Percentiles rank a stretch among this genome's conserved stretches.
These are phyloP conservation scores for Nomada goodeniana DNA, from an alignment of 2,888 invertebrate species.

Conservation along the genomic window DNA sequence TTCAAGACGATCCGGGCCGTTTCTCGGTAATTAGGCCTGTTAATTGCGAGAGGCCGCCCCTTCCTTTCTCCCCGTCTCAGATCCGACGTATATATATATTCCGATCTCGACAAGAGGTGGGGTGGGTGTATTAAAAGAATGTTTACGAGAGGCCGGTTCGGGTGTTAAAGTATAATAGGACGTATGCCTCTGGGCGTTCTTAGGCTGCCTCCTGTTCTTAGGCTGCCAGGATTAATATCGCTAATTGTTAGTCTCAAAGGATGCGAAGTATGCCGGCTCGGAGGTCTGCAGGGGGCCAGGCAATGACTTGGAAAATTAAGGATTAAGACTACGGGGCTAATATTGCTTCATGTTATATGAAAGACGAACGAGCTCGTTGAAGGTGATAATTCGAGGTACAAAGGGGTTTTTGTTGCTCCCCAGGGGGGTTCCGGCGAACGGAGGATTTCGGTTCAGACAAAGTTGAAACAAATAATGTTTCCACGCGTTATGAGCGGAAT, in stretches of 20 bases:
- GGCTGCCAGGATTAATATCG: conserved; percentile 78
- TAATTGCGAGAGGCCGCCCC: conserved; percentile 74
- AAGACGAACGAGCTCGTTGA: conserved; percentile 29
- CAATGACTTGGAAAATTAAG: conserved; percentile 78
- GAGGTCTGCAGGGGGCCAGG: conserved; percentile 52
- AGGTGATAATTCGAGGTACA: conserved; percentile 43
- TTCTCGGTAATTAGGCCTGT: conserved; percentile 77
- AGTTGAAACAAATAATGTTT: conserved; percentile 1
- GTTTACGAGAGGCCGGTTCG: conserved; percentile 74
- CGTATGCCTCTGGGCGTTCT: conserved; percentile 62
- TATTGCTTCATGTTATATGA: conserved; percentile 55
- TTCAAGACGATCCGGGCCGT: conserved; percentile 62
- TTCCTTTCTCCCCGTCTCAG: conserved; percentile 34
- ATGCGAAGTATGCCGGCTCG: conserved; percentile 59
- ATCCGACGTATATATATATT: conserved; percentile 29
- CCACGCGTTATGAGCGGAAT: neutral
- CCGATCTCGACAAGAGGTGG: conserved; percentile 47
- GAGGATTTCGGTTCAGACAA: conserved; percentile 28
- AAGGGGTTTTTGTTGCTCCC: conserved; percentile 39
- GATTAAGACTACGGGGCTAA: conserved; percentile 71
- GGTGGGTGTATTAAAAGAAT: conserved; percentile 73
- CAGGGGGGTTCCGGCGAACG: conserved; percentile 2
- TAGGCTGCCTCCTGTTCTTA: conserved; percentile 51
- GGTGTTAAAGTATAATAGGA: conserved; percentile 75
- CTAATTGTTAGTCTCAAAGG: conserved; percentile 82